Evolutionary conservation across 2,797 vertebrate genomes (phyloP).

Genomic region (Takifugu ocellatus): DNA sequence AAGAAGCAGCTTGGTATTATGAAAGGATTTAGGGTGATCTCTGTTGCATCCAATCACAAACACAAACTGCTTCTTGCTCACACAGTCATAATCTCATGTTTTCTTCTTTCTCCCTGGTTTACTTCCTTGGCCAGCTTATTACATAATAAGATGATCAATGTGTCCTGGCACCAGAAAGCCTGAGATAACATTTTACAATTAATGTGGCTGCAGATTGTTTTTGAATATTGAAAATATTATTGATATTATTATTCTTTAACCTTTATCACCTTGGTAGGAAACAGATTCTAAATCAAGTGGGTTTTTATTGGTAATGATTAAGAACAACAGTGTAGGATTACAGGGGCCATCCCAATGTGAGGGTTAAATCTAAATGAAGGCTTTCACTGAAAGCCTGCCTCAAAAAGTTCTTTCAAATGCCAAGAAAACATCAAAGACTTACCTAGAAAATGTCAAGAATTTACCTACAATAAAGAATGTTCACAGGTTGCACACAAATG

Average conservation of each 20-base stretch:
- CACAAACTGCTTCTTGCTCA: slow-evolving; percentile 16
- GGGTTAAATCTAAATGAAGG: too few species aligned
- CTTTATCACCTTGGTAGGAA: not conserved
- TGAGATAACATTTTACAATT: not conserved
- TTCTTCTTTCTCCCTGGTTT: slow-evolving; percentile 15
- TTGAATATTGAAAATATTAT: slow-evolving; percentile 2
- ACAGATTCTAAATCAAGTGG: too few species aligned
- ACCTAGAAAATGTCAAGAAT: too few species aligned
- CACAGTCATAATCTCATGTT: slow-evolving; percentile 29
- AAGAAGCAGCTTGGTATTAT: slow-evolving; percentile 46
- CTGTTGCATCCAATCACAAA: slow-evolving; percentile 36
- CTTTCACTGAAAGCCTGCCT: too few species aligned
- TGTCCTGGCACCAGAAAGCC: slow-evolving; percentile 17
- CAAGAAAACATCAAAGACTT: too few species aligned
- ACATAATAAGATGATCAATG: slow-evolving; percentile 37
- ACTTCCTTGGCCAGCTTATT: slow-evolving; percentile 31
- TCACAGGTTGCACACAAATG: too few species aligned
- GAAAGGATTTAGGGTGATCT: slow-evolving; percentile 47
- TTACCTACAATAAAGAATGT: too few species aligned
- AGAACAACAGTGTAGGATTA: too few species aligned
- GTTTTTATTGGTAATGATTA: too few species aligned
- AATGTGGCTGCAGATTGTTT: not conserved
- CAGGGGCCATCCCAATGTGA: too few species aligned
- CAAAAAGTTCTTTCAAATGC: too few species aligned
- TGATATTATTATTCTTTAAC: slow-evolving; percentile 15